Percentiles rank a stretch among this genome's conserved stretches.
Conservation (phyloP, 2,888 invertebrate species). For the Sarcophaga variegata region DNA sequence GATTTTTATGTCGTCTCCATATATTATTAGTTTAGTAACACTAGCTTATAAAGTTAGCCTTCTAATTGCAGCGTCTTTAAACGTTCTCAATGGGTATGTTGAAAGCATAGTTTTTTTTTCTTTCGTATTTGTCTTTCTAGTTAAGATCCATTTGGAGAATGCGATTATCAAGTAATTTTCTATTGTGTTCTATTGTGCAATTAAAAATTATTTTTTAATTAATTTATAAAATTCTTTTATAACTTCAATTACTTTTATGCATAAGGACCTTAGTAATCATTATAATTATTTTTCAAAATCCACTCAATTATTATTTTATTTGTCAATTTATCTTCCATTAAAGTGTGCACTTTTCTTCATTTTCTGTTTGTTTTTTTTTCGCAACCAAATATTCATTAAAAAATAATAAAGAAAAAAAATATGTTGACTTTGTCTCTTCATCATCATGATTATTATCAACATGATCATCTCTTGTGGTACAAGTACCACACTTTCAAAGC, state of each 20-base stretch:
- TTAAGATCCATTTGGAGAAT: no score
- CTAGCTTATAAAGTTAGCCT: no score
- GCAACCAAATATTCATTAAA: no score
- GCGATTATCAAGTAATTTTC: background rate
- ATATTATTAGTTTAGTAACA: no score
- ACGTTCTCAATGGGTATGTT: no score
- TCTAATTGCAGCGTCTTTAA: no score
- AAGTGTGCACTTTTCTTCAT: background rate
- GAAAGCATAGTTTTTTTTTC: no score
- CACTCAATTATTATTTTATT: constrained; percentile 40
- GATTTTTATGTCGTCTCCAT: no score
- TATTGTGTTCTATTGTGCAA: background rate
- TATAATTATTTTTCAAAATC: constrained; percentile 9
- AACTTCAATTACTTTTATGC: background rate
- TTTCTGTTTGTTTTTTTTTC: background rate
- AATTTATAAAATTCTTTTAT: background rate
- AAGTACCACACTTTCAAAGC: background rate
- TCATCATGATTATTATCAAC: background rate
- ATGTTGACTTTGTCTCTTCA: constrained; percentile 40
- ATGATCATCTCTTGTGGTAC: constrained; percentile 42
- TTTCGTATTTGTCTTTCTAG: no score
- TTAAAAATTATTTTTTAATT: background rate
- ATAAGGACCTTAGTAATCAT: background rate
- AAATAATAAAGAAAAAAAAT: constrained; percentile 11
- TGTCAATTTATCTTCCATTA: background rate